Evolutionary conservation across 1,140 invertebrate genomes (phyloP).

Genomic region (silkworm (Bombyx mori)): DNA sequence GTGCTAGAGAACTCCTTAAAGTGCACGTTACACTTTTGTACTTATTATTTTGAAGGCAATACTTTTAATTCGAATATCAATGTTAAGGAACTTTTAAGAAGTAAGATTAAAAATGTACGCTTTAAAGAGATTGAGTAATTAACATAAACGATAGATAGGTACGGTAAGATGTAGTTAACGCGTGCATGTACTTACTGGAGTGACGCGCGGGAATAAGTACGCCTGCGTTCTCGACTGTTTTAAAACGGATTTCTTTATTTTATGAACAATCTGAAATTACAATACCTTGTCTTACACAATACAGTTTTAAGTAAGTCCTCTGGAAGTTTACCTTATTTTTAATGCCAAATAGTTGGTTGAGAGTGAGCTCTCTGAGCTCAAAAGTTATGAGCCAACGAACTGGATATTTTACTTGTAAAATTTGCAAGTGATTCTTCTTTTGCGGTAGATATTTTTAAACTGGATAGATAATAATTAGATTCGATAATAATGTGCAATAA

Average conservation of each 20-base stretch:
- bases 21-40: conserved; percentile 31
- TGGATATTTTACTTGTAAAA: no score
- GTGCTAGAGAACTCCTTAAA: conserved; percentile 25
- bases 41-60: conserved; percentile 25
- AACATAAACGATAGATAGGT: conserved; percentile 62
- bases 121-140: conserved; percentile 69
- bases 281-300: no score
- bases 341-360: no score
- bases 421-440: no score
- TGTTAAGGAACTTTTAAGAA: conserved; percentile 57
- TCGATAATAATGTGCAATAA: conserved; percentile 63
- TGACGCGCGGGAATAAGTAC: neutral
- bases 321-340: no score
- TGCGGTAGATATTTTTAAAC: no score
- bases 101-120: conserved; percentile 70
- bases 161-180: conserved; percentile 49
- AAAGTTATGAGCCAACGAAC: no score
- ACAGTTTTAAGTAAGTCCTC: no score
- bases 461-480: conserved; percentile 43
- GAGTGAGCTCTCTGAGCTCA: no score
- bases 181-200: conserved; percentile 16
- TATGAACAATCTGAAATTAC: no score
- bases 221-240: neutral
- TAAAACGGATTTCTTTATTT: no score
- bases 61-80: conserved; percentile 37